Evolutionary conservation across 2,797 vertebrate genomes (phyloP).

Genomic region (Potorous gilbertii): DNA sequence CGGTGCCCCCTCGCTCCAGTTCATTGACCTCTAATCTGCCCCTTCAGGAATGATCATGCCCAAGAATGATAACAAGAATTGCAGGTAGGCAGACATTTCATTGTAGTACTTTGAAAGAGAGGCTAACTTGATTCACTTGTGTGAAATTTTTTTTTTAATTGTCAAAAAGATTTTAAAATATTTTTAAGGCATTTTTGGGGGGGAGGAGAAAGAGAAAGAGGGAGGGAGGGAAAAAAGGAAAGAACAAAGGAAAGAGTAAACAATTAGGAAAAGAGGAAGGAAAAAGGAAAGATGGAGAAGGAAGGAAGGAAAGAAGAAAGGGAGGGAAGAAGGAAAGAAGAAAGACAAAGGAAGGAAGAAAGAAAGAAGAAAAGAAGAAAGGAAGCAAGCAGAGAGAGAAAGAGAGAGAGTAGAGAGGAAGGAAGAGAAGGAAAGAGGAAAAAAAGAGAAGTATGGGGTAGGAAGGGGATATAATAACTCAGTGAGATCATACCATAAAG

Average conservation of each 20-base stretch:
- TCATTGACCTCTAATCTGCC: constrained; percentile 76
- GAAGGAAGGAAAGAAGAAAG: too few relatives aligned
- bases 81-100: constrained; percentile 68
- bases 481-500: neutral
- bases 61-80: constrained; percentile 78
- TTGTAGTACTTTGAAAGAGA: constrained; percentile 67
- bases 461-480: neutral
- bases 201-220: constrained; percentile 32
- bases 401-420: too few relatives aligned
- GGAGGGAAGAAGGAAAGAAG: too few relatives aligned
- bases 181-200: constrained; percentile 36
- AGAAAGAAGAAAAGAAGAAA: too few relatives aligned
- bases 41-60: constrained; percentile 71
- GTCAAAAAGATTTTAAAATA: constrained; percentile 60
- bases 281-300: too few relatives aligned
- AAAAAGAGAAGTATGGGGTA: neutral
- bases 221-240: constrained; percentile 42
- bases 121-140: constrained; percentile 63
- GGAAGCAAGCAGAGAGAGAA: neutral
- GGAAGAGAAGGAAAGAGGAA: neutral
- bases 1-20: constrained; percentile 46
- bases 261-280: too few relatives aligned
- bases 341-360: too few relatives aligned
- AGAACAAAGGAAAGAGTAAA: neutral
- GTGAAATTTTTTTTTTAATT: constrained; percentile 35